Percentiles rank a stretch among this genome's conserved stretches.
These are phyloP conservation scores for Pithys albifrons DNA, from an alignment of 2,113 vertebrate species.

Conservation along the genomic window DNA sequence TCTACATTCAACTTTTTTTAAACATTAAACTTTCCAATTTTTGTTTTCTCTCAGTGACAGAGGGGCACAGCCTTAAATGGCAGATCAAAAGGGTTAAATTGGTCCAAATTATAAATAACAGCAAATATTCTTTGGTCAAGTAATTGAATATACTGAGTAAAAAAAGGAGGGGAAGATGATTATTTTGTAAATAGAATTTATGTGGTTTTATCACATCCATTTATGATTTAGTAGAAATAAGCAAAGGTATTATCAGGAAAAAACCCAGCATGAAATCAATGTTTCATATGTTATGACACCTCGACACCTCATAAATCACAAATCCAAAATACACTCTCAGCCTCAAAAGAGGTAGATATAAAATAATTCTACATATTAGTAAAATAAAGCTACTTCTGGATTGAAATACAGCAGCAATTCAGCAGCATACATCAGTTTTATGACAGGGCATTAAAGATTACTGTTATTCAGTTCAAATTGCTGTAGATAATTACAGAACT, in stretches of 20 bases:
- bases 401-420: background rate
- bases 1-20: background rate
- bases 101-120: background rate
- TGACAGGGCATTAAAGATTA: slow-evolving; percentile 26
- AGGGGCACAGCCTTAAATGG: background rate
- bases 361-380: background rate
- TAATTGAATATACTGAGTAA: background rate
- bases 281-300: background rate
- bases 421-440: slow-evolving; percentile 17
- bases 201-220: background rate
- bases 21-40: background rate
- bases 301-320: background rate
- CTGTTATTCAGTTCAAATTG: slow-evolving; percentile 51
- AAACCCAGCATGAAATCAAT: background rate
- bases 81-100: background rate
- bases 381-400: background rate
- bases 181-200: background rate
- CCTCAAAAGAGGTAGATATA: background rate
- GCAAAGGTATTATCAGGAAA: background rate
- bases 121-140: background rate
- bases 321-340: background rate
- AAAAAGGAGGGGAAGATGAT: background rate
- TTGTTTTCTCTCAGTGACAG: background rate
- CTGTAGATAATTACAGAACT: slow-evolving; percentile 44
- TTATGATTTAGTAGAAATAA: background rate